Conservation (phyloP, 2,888 invertebrate genomes). For the Pecten maximus region DNA sequence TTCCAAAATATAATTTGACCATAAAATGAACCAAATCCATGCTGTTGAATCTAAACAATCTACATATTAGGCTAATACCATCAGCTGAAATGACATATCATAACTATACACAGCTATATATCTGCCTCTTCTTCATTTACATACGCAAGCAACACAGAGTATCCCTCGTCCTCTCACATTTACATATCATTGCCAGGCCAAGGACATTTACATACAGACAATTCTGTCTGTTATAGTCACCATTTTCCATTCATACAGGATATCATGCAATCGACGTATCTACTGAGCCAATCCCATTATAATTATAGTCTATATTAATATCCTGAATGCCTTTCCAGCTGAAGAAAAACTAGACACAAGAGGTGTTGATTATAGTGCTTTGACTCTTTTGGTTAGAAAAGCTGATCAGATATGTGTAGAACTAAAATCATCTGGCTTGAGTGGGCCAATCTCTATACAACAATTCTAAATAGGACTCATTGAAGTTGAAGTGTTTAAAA, state of each 20-base stretch:
- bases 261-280: not conserved
- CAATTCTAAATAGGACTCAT: too few relatives aligned
- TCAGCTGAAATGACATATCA: not conserved
- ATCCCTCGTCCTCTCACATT: not conserved
- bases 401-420: not conserved
- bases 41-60: too few relatives aligned
- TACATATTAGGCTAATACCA: too few relatives aligned
- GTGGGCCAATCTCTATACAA: not conserved
- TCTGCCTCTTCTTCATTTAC: not conserved
- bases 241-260: not conserved
- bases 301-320: not conserved
- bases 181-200: not conserved
- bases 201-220: not conserved
- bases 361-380: not conserved
- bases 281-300: not conserved
- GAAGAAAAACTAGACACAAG: not conserved
- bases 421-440: not conserved
- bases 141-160: too few relatives aligned
- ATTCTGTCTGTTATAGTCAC: not conserved
- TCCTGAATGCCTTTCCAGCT: not conserved
- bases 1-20: too few relatives aligned
- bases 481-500: too few relatives aligned
- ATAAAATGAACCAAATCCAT: too few relatives aligned
- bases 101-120: not conserved
- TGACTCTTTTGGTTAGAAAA: not conserved